phyloP scores from a whole-genome alignment of 2,113 vertebrate genomes.

The Nannobrachium achirus region DNA sequence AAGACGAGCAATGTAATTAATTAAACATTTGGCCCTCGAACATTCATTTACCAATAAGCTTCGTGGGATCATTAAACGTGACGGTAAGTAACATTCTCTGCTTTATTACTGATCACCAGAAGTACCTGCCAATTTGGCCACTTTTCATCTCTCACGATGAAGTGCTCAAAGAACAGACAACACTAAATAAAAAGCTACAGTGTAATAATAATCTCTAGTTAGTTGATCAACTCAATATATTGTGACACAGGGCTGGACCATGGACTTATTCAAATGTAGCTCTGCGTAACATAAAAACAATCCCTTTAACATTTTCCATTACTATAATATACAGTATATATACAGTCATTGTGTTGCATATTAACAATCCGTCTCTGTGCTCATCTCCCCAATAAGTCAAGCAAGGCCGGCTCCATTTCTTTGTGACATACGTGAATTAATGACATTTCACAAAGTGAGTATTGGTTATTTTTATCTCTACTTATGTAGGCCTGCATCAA shows the following conservation, averaged over 20 bases:
- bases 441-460: too few species aligned
- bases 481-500: too few species aligned
- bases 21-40: slow-evolving; percentile 27
- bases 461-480: too few species aligned
- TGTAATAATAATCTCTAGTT: neutral
- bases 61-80: slow-evolving; percentile 33
- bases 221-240: neutral
- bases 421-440: too few species aligned
- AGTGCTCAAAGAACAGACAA: slow-evolving; percentile 17
- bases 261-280: neutral
- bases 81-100: slow-evolving; percentile 20
- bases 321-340: neutral
- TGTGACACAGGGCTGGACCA: neutral
- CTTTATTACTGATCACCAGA: slow-evolving; percentile 1
- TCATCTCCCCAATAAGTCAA: neutral
- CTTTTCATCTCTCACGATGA: slow-evolving; percentile 12
- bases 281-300: neutral
- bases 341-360: neutral
- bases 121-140: neutral
- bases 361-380: neutral
- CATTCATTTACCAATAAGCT: slow-evolving; percentile 23
- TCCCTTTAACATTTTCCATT: neutral
- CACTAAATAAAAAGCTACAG: slow-evolving; percentile 35
- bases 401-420: too few species aligned
- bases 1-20: slow-evolving; percentile 36